Evolutionary conservation across 2,113 vertebrate species (phyloP).

Genomic region (Aegypius monachus): DNA sequence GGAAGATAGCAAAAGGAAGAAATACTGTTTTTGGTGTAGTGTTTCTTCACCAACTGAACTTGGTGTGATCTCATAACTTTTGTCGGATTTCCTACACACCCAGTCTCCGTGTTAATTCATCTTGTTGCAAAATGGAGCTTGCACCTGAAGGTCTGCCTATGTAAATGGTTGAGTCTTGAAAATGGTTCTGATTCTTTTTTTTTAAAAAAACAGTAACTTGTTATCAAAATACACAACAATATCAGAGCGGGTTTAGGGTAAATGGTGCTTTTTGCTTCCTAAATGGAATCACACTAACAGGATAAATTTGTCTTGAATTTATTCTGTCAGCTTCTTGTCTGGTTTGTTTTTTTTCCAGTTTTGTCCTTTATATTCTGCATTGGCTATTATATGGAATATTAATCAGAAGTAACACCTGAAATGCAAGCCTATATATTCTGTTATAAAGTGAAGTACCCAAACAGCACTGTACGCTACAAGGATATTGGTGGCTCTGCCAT

Average conservation of each 20-base stretch:
- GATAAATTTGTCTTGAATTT: neutral
- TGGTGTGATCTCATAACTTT: neutral
- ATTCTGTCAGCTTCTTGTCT: neutral
- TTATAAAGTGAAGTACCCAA: neutral
- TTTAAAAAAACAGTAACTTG: neutral
- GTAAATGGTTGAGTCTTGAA: neutral
- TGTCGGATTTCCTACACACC: neutral
- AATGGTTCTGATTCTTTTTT: neutral
- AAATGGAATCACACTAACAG: neutral
- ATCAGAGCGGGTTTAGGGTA: neutral
- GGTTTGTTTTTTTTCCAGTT: neutral
- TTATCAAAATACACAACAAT: neutral
- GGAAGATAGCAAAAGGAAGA: neutral
- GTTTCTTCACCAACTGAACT: neutral
- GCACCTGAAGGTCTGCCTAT: neutral
- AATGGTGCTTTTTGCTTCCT: neutral
- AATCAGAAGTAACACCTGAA: neutral
- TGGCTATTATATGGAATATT: neutral
- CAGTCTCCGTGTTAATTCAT: neutral
- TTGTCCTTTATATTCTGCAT: neutral
- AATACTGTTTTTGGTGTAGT: neutral
- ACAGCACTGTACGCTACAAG: neutral
- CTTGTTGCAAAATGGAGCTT: neutral
- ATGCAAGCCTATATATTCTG: neutral
- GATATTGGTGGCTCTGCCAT: neutral